These are phyloP conservation scores for Odontomyia ornata DNA, from an alignment of 2,888 invertebrate genomes.

Conservation along the genomic window DNA sequence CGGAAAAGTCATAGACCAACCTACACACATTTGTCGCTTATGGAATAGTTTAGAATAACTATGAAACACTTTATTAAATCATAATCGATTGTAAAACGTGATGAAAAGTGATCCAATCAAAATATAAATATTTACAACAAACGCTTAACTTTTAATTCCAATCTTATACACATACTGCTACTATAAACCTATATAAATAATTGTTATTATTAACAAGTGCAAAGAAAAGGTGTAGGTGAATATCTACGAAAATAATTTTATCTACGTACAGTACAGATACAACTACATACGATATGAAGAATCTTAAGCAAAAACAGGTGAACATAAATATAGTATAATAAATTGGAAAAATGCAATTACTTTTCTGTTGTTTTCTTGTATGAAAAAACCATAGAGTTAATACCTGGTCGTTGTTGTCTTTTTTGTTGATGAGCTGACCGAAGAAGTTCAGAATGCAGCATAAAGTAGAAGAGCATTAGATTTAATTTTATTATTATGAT, in stretches of 20 bases:
- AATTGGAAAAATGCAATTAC: conserved; percentile 29
- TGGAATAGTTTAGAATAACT: too few species aligned
- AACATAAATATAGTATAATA: not conserved
- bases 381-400: conserved; percentile 44
- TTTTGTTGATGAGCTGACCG: conserved; percentile 55
- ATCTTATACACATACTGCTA: too few species aligned
- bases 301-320: not conserved
- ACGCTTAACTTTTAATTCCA: too few species aligned
- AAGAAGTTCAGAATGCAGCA: conserved; percentile 40
- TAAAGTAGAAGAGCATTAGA: conserved; percentile 39
- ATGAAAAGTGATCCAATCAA: too few species aligned
- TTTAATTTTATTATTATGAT: conserved; percentile 46
- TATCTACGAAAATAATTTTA: not conserved
- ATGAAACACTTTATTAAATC: too few species aligned
- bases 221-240: too few species aligned
- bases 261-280: conserved; percentile 1
- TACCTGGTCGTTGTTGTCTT: conserved; percentile 64
- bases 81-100: too few species aligned
- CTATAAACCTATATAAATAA: too few species aligned
- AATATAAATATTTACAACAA: too few species aligned
- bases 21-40: too few species aligned
- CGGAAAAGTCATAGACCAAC: too few species aligned
- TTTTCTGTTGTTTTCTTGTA: conserved; percentile 8
- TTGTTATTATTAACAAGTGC: too few species aligned
- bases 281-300: not conserved